A percentile compares a stretch with the other conserved stretches of the same genome.
Evolutionary conservation across 2,888 invertebrate genomes (phyloP).

Genomic region (Invenusta paracnida): DNA sequence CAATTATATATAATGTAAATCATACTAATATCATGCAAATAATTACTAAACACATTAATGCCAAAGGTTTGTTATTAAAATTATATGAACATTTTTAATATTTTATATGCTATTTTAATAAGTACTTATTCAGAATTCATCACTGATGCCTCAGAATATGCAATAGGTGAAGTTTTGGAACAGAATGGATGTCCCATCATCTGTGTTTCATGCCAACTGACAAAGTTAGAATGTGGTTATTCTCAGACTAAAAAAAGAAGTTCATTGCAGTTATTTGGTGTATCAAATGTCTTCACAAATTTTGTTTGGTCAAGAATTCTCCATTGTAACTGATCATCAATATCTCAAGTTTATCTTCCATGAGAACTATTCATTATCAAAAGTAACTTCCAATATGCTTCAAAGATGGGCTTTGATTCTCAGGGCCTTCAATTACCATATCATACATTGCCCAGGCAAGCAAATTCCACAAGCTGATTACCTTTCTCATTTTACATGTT

Average conservation of each 20-base stretch:
- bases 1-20: too few relatives aligned
- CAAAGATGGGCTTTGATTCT: not conserved
- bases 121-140: too few relatives aligned
- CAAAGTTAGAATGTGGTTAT: not conserved
- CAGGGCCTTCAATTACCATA: not conserved
- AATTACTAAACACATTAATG: too few relatives aligned
- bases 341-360: not conserved
- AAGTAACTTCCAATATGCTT: not conserved
- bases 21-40: too few relatives aligned
- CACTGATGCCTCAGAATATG: not conserved
- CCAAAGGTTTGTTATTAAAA: too few relatives aligned
- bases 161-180: not conserved
- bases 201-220: not conserved
- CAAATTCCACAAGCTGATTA: not conserved
- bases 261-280: not conserved
- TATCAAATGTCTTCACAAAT: not conserved
- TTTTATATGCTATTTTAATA: too few relatives aligned
- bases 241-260: not conserved
- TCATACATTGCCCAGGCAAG: not conserved
- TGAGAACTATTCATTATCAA: not conserved
- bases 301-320: not conserved
- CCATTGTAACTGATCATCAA: constrained; percentile 2
- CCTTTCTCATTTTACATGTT: not conserved
- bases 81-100: too few relatives aligned
- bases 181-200: not conserved